Conservation (phyloP, 2,797 vertebrate genomes). For the Phyllotis vaccarum region DNA sequence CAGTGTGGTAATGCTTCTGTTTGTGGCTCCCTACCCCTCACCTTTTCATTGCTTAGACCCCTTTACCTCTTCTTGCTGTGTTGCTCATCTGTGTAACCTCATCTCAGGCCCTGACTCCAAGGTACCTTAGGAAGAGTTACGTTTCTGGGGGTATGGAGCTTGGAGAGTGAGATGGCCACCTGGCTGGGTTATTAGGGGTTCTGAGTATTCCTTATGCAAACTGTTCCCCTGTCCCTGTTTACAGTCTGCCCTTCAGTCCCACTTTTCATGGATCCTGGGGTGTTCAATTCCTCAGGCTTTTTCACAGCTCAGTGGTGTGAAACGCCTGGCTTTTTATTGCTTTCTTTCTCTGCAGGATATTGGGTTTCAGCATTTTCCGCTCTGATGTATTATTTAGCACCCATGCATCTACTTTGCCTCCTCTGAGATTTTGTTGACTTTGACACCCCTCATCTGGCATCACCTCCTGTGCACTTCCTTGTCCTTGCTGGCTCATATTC, state of each 20-base stretch:
- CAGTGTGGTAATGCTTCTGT: neutral
- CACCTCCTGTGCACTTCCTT: neutral
- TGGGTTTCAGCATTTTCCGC: neutral
- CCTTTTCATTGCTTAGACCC: neutral
- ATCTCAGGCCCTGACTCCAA: neutral
- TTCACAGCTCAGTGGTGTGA: neutral
- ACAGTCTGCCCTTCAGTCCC: neutral
- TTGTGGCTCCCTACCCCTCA: neutral
- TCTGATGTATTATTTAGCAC: conserved; percentile 55
- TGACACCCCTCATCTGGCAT: neutral
- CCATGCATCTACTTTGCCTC: neutral
- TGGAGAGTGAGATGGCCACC: neutral
- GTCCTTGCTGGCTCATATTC: neutral
- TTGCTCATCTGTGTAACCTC: too few relatives aligned
- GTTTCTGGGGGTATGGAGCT: neutral
- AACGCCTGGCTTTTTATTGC: accelerated
- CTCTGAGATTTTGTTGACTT: neutral
- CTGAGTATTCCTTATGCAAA: neutral
- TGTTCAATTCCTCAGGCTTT: neutral
- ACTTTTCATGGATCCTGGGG: neutral
- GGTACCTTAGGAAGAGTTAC: accelerated
- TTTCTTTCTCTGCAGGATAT: conserved; percentile 26
- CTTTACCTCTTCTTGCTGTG: neutral
- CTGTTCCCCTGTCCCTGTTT: too few relatives aligned
- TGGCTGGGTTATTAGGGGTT: neutral